These are phyloP conservation scores for Oenanthe oenanthe DNA, from an alignment of 2,113 vertebrate genomes.

Conservation along the genomic window DNA sequence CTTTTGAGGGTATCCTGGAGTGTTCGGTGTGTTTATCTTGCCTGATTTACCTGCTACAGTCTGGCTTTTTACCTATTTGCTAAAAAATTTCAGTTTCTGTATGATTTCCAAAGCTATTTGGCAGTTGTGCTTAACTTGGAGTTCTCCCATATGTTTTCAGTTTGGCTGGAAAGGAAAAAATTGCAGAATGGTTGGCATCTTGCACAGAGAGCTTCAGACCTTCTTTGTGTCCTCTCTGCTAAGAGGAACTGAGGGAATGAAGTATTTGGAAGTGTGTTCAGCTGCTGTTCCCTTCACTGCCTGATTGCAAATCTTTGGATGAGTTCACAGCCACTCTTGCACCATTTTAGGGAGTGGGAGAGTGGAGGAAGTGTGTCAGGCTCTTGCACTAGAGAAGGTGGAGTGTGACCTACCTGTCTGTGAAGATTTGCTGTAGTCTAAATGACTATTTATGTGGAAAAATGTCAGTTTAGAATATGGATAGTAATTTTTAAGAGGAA, in stretches of 20 bases:
- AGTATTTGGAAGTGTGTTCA: not conserved
- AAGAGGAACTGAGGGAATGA: not conserved
- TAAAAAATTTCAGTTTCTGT: not conserved
- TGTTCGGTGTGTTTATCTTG: not conserved
- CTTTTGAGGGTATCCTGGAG: not conserved
- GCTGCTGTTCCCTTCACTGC: not conserved
- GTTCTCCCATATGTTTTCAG: not conserved
- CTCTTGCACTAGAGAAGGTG: not conserved
- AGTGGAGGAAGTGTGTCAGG: not conserved
- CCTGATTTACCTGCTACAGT: not conserved
- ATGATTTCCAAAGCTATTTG: not conserved
- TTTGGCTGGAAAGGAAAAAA: not conserved
- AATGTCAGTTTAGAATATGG: not conserved
- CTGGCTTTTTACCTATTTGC: not conserved
- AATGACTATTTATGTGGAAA: not conserved
- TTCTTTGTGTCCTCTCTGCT: not conserved
- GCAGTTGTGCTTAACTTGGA: not conserved
- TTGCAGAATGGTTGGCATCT: not conserved
- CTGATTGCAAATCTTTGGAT: not conserved
- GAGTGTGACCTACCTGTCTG: not conserved
- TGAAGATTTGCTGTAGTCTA: not conserved
- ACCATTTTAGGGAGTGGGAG: fast-evolving
- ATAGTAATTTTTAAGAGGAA: not conserved
- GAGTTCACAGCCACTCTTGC: not conserved
- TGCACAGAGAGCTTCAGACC: not conserved